phyloP scores from a whole-genome alignment of 2,888 invertebrate genomes.

The Ophion ventricosus region DNA sequence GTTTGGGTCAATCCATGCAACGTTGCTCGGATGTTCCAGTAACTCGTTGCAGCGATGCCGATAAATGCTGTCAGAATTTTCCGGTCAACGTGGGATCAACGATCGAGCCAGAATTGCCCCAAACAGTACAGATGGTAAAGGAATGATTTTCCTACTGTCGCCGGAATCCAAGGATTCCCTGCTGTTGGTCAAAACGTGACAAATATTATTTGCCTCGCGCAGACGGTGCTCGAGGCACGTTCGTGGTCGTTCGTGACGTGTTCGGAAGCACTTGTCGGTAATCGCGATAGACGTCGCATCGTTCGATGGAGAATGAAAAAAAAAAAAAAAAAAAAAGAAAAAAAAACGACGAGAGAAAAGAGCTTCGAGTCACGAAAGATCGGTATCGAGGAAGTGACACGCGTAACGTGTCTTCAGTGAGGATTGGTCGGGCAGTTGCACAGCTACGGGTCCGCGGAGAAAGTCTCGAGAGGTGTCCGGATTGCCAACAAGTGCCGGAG shows the following conservation, averaged over 20 bases:
- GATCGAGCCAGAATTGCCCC: background rate
- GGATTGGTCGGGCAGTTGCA: too few species aligned
- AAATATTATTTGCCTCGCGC: background rate
- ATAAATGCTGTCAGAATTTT: background rate
- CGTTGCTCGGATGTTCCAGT: background rate
- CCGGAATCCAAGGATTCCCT: too few species aligned
- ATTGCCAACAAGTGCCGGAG: background rate
- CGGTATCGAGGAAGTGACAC: conserved; percentile 39
- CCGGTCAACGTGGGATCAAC: background rate
- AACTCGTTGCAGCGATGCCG: background rate
- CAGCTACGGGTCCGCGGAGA: background rate
- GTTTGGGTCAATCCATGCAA: background rate
- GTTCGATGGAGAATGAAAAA: conserved; percentile 12
- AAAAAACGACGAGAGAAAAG: background rate
- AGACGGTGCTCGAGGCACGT: background rate
- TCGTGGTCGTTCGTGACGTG: conserved; percentile 37
- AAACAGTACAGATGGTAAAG: too few species aligned
- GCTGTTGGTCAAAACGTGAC: too few species aligned
- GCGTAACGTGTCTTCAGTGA: background rate
- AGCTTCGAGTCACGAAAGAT: conserved; percentile 34
- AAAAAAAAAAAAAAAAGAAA: too few species aligned
- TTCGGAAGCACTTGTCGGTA: conserved; percentile 2
- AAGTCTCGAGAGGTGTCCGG: background rate
- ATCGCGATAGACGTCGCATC: conserved; percentile 35
- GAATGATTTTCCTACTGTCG: too few species aligned